A percentile compares a stretch with the other conserved stretches of the same genome.
These are phyloP conservation scores for Olivierus martensii DNA, from an alignment of 1,140 invertebrate genomes.

Conservation along the genomic window DNA sequence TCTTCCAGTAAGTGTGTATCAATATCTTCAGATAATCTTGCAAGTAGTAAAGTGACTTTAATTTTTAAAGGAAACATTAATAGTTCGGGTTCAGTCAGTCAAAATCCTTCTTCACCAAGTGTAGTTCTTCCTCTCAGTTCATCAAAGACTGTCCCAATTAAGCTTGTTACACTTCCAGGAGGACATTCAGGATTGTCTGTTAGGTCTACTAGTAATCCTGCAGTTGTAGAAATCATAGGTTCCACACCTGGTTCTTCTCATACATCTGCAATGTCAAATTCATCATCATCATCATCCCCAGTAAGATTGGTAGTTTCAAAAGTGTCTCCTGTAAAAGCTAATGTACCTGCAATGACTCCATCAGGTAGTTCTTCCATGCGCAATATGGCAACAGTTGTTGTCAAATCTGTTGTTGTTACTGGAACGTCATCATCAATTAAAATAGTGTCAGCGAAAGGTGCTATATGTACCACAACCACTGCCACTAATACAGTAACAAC, in stretches of 20 bases:
- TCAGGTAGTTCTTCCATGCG: conserved; percentile 2
- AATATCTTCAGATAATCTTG: conserved; percentile 3
- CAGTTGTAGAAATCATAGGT: conserved; percentile 14
- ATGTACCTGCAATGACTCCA: conserved; percentile 5
- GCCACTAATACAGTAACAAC: not conserved
- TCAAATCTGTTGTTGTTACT: conserved; percentile 17
- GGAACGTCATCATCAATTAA: conserved; percentile 14
- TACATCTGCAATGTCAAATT: not conserved
- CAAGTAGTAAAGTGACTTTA: conserved; percentile 9
- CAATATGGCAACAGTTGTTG: conserved; percentile 12
- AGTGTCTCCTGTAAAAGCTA: conserved; percentile 2
- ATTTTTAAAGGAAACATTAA: conserved; percentile 13
- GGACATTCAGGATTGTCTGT: conserved; percentile 7
- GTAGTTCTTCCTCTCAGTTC: conserved; percentile 14
- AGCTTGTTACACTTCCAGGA: conserved; percentile 27
- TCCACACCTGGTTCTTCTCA: conserved; percentile 5
- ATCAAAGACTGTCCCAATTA: conserved; percentile 29
- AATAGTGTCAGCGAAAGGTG: conserved; percentile 4
- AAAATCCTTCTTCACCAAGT: conserved; percentile 9
- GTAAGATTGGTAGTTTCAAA: conserved; percentile 17
- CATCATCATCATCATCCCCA: conserved; percentile 10
- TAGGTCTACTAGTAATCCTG: conserved; percentile 10
- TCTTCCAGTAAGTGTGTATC: conserved; percentile 9
- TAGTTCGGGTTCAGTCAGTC: not conserved
- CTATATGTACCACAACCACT: conserved; percentile 7